Base-by-base conservation (phyloP, 2,888 invertebrate species). In the Crocallis elinguaria region DNA sequence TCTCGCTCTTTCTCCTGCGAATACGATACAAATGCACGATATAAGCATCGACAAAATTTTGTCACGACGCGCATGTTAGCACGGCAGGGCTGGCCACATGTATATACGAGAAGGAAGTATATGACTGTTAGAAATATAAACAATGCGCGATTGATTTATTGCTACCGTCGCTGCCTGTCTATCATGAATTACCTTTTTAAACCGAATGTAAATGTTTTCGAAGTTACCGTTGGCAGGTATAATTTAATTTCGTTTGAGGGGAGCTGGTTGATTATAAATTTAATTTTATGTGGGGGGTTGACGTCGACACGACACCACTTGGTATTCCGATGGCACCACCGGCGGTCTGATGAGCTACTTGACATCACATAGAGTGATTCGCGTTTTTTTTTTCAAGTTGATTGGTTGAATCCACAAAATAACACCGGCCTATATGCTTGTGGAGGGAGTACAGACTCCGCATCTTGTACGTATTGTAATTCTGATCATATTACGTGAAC, bases 181-280 rank as follows among this genome's bases (percentile, higher is more conserved):
- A 38, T 33, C 38, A 43, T 49, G 48, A 54, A 54, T 54, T 54
- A 49, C 48, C 43, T 54, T 84, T 86, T 83, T 81, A 73, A 76
- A 79, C 77, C 61, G 77, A 84, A 83, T 78, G 78, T 84, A 86
- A 88, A 88, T 86, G 81, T 88, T 86, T 85, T 82, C 77, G 66
- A 82, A 82, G 82, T 79, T 77, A 73, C 79, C 82, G 77, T 75
- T 77, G 79, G 80, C 84, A 85, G 83, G 84, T 86, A 81, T 85
- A 86, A 88, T 88, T 88, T 83, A 84, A 88, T 88, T 87, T 85
- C 73, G 81, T 84, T 84, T 80, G 75, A 79, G 81, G 75, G 77
- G 76, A 77, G 82, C 71, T 67, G 76, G 84, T 86, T 88, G 85
- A 88, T 88, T 88, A 88, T 88, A 85, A 88, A 88, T 87, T 88